phyloP scores from a whole-genome alignment of 2,113 vertebrate species.

The Penelope pileata region DNA sequence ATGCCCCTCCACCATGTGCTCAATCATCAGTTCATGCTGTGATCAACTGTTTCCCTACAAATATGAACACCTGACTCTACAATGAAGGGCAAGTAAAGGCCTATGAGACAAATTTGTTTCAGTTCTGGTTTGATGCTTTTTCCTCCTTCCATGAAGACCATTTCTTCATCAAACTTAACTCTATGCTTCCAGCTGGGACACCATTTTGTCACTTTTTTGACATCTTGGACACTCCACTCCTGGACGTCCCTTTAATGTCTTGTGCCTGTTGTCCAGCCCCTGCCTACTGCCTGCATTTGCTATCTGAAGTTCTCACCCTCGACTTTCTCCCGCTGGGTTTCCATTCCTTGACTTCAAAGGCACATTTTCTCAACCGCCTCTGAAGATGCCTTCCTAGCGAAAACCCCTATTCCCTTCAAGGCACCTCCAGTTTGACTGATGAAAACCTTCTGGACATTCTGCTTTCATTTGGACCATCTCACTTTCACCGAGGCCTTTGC shows the following conservation, averaged over 20 bases:
- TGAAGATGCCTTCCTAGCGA: background rate
- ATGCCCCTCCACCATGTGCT: no score
- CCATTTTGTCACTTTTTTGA: background rate
- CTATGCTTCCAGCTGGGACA: background rate
- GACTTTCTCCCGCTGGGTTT: background rate
- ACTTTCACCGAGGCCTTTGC: background rate
- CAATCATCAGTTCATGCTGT: no score
- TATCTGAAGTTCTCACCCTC: background rate
- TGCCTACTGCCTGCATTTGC: background rate
- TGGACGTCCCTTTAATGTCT: background rate
- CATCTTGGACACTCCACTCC: background rate
- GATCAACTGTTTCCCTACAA: no score
- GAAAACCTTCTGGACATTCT: background rate
- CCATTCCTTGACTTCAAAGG: background rate
- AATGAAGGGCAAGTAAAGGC: background rate
- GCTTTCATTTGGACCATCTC: rapidly evolving
- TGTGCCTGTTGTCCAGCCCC: background rate
- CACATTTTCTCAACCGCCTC: background rate
- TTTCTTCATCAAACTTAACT: background rate
- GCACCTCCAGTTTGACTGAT: background rate
- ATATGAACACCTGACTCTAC: background rate
- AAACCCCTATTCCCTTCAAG: background rate
- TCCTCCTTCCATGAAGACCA: background rate
- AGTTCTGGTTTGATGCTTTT: background rate
- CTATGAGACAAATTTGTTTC: background rate